A percentile compares a stretch with the other conserved stretches of the same genome.
Conservation (phyloP, 1,140 invertebrate species). For the Chionoecetes opilio region DNA sequence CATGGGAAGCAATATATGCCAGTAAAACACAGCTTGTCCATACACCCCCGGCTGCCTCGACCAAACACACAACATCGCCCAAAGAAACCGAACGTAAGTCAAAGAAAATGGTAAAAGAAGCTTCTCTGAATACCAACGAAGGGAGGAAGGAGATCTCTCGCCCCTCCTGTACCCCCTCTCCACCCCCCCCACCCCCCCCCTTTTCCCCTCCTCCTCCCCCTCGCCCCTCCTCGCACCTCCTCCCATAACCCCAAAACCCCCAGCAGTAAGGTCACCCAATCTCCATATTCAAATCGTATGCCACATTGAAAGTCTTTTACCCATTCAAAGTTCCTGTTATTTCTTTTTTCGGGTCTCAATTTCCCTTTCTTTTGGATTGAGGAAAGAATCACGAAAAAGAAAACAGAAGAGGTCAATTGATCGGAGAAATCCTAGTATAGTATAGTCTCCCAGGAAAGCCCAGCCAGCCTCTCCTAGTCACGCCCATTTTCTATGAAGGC, state of each 20-base stretch:
- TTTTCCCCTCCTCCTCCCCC: neutral
- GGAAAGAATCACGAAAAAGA: neutral
- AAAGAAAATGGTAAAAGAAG: neutral
- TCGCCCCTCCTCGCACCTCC: neutral
- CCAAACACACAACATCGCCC: neutral
- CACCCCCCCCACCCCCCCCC: neutral
- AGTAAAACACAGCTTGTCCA: neutral
- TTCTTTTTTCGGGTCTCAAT: neutral
- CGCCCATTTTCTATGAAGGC: neutral
- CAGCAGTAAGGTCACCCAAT: neutral
- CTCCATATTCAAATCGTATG: conserved; percentile 30
- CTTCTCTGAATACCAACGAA: neutral
- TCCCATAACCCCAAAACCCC: neutral
- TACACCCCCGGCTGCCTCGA: neutral
- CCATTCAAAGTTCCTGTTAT: conserved; percentile 16
- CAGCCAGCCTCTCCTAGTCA: neutral
- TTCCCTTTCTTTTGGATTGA: neutral
- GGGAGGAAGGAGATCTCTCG: neutral
- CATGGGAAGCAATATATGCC: neutral
- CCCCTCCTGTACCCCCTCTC: neutral
- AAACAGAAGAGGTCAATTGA: neutral
- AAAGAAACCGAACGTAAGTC: neutral
- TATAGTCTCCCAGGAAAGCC: neutral
- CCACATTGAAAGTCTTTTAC: conserved; percentile 29
- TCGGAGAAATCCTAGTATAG: neutral